Conservation (phyloP, 2,797 vertebrate species). For the Oreortyx pictus region DNA sequence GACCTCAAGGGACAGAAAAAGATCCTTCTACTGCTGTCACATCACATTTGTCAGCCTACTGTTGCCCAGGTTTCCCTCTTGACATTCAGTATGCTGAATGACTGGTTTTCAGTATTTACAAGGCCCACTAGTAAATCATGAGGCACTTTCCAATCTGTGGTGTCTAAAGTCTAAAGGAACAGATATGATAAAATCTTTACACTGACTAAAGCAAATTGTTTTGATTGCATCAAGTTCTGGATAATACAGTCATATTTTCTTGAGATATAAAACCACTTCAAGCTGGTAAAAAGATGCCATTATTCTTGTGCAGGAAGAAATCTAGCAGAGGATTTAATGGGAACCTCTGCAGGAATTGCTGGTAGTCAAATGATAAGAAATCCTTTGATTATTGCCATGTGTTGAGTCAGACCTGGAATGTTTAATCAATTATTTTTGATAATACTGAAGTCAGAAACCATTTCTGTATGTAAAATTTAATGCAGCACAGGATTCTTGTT, state of each 20-base stretch:
- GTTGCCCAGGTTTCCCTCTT: neutral
- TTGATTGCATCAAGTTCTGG: neutral
- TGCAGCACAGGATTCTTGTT: neutral
- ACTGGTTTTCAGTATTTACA: neutral
- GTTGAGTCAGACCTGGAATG: neutral
- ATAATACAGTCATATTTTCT: neutral
- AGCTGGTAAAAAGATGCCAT: neutral
- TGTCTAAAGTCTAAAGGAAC: neutral
- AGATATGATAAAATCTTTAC: neutral
- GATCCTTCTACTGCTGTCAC: neutral
- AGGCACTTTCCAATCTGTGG: neutral
- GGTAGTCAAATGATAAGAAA: constrained; percentile 5
- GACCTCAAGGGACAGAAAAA: neutral
- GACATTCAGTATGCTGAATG: neutral
- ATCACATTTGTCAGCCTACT: neutral
- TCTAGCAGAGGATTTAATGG: neutral
- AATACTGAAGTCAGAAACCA: neutral
- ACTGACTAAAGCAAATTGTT: neutral
- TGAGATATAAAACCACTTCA: neutral
- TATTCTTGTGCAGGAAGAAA: neutral
- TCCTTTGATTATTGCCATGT: neutral
- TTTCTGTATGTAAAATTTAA: neutral
- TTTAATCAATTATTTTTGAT: neutral
- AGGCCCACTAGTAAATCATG: neutral
- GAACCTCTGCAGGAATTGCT: neutral